phyloP scores from a whole-genome alignment of 2,113 vertebrate species.

The Oncorhynchus kisutch region DNA sequence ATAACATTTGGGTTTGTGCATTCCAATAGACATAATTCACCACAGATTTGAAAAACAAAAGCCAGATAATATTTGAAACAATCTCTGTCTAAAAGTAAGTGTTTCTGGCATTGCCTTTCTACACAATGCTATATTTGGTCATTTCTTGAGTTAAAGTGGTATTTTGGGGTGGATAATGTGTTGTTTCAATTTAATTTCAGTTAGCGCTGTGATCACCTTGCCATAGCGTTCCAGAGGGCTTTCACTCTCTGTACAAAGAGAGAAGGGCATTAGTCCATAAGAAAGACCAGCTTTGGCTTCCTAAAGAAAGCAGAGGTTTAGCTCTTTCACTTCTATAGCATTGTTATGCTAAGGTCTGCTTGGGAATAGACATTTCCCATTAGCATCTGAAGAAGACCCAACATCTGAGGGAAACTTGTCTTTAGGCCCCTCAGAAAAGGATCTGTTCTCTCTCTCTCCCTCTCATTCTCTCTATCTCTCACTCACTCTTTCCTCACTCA shows the following conservation, averaged over 20 bases:
- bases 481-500: slow-evolving; percentile 69
- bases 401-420: slow-evolving; percentile 79
- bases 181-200: slow-evolving; percentile 76
- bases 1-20: slow-evolving; percentile 65
- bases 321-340: slow-evolving; percentile 78
- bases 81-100: slow-evolving; percentile 46
- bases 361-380: slow-evolving; percentile 74
- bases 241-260: slow-evolving; percentile 73
- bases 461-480: slow-evolving; percentile 73
- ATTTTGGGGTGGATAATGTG: slow-evolving; percentile 50
- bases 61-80: slow-evolving; percentile 64
- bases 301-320: slow-evolving; percentile 80
- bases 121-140: slow-evolving; percentile 54
- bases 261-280: slow-evolving; percentile 73
- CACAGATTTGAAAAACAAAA: slow-evolving; percentile 62
- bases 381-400: slow-evolving; percentile 83
- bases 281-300: slow-evolving; percentile 76
- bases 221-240: slow-evolving; percentile 67
- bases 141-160: slow-evolving; percentile 55
- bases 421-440: slow-evolving; percentile 76
- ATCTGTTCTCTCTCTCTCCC: slow-evolving; percentile 74
- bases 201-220: slow-evolving; percentile 75
- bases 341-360: slow-evolving; percentile 80
- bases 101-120: slow-evolving; percentile 27
- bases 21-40: slow-evolving; percentile 65